Evolutionary conservation across 2,113 vertebrate genomes (phyloP).

Genomic region (Sitta europaea): DNA sequence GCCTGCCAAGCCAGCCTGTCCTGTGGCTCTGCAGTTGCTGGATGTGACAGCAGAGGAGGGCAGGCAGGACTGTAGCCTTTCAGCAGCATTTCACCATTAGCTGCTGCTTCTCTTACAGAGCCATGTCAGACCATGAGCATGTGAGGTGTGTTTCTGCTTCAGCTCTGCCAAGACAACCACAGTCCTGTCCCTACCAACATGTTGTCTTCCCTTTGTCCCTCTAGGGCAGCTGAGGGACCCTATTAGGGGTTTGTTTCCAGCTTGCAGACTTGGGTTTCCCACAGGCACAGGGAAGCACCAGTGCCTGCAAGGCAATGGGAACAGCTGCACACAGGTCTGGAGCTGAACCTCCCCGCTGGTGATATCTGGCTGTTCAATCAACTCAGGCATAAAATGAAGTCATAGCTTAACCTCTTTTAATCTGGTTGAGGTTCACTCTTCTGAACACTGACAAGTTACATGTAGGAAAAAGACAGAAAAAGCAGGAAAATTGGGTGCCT

Average conservation of each 20-base stretch:
- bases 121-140: not conserved
- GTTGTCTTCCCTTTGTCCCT: not conserved
- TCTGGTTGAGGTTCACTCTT: not conserved
- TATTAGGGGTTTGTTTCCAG: not conserved
- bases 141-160: not conserved
- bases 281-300: not conserved
- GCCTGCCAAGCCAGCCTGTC: not conserved
- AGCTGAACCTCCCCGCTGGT: not conserved
- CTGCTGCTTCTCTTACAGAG: not conserved
- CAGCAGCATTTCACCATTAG: not conserved
- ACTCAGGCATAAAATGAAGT: not conserved
- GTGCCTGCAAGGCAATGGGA: not conserved
- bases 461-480: not conserved
- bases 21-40: not conserved
- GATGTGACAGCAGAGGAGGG: not conserved
- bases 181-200: not conserved
- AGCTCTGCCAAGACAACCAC: not conserved
- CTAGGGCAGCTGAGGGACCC: not conserved
- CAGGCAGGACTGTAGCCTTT: not conserved
- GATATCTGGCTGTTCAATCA: not conserved
- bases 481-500: not conserved
- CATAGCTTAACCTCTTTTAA: not conserved
- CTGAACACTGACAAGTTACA: not conserved
- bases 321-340: not conserved
- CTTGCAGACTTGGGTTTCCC: not conserved